Conservation (phyloP, 2,113 vertebrate genomes). For the Noturus placidus region DNA sequence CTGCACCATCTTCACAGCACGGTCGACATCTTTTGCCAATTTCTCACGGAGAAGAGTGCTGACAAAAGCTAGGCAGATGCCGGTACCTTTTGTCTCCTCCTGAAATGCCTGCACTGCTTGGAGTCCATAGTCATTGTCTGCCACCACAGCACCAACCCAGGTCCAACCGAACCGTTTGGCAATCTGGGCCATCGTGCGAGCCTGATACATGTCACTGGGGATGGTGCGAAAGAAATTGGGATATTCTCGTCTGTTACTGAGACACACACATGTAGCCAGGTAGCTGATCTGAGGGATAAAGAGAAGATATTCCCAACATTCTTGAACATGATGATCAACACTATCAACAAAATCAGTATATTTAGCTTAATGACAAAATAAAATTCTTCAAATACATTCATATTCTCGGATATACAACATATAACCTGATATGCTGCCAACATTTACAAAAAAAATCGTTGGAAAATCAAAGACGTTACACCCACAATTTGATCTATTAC, state of each 20-base stretch:
- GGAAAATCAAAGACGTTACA: neutral
- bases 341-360: neutral
- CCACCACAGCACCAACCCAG: constrained; percentile 70
- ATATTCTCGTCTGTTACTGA: constrained; percentile 68
- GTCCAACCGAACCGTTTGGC: constrained; percentile 69
- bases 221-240: constrained; percentile 77
- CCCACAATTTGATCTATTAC: neutral
- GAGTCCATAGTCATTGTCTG: constrained; percentile 68
- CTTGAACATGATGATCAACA: neutral
- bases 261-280: constrained; percentile 69
- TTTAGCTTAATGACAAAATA: neutral
- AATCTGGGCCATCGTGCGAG: constrained; percentile 68
- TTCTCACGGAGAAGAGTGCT: constrained; percentile 64
- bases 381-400: neutral
- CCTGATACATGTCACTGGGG: constrained; percentile 74
- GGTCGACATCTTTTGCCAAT: constrained; percentile 61
- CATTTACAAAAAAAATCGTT: neutral
- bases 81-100: constrained; percentile 60
- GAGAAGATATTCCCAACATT: neutral
- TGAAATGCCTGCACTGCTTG: constrained; percentile 66
- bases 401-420: neutral
- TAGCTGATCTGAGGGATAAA: constrained; percentile 69
- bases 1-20: constrained; percentile 63
- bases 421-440: neutral
- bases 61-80: constrained; percentile 72